These are phyloP conservation scores for Alligator mississippiensis DNA, from an alignment of 2,113 vertebrate species.

Conservation along the genomic window DNA sequence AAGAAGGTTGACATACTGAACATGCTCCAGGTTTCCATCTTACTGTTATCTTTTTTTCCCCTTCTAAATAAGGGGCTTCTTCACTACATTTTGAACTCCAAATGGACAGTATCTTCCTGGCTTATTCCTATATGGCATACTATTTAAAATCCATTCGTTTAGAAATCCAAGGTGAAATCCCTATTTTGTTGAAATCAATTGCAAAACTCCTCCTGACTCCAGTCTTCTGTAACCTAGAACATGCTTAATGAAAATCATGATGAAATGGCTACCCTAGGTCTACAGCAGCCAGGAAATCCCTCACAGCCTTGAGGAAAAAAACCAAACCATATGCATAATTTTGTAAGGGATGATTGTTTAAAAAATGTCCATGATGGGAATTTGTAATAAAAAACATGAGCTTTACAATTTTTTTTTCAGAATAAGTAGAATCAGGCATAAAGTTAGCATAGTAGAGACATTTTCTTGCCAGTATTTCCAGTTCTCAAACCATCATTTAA, in stretches of 20 bases:
- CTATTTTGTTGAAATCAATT: neutral
- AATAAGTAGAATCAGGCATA: neutral
- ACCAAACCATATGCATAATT: neutral
- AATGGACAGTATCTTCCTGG: neutral
- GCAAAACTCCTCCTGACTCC: neutral
- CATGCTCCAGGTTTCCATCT: neutral
- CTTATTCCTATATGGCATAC: neutral
- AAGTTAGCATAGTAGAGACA: neutral
- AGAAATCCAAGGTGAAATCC: neutral
- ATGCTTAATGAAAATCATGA: neutral
- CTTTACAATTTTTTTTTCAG: neutral
- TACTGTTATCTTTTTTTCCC: neutral
- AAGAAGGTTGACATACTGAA: neutral
- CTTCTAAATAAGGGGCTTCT: accelerated
- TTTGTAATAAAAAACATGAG: neutral
- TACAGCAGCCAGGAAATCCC: neutral
- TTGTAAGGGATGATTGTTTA: neutral
- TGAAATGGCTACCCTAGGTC: neutral
- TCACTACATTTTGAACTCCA: neutral
- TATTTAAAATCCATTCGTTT: neutral
- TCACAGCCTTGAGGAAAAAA: neutral
- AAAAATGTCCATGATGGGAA: neutral
- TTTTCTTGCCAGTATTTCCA: neutral
- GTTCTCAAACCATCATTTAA: neutral
- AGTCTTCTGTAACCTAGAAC: accelerated